Evolutionary conservation across 2,797 vertebrate species (phyloP), one percentile per base, ranked within the genome.

Genomic region (Hippoglossus hippoglossus): DNA sequence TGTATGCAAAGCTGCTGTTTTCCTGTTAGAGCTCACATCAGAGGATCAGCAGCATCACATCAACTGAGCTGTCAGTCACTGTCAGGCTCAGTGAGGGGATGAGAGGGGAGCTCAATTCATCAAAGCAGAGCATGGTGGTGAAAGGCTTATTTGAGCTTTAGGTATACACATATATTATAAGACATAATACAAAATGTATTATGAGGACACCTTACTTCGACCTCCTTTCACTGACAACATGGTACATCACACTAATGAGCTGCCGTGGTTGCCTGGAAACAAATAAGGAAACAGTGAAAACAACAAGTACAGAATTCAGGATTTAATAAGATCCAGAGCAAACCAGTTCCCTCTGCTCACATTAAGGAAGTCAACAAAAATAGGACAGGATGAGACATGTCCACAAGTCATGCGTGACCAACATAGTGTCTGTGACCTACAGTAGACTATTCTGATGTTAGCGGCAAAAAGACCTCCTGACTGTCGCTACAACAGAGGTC

Each of bases 331-430:
- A 59, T 22, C 59, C 24, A 63, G 24, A 18, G 22, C 12, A 65
- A 65, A 57, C 25, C 54, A 6, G 44, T 25, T 67, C 12, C 22
- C 46, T 71, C 51, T 62, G 31, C 50, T 56, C 22, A 36, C 28
- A 76, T 31, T 34, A 19, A 58, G 70, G 73, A 84, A 81, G 65
- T 71, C 2, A n/a, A 72, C 36, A 18, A 47, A 55, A 79, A 82
- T 34, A 78, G 77, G 52, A 61, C 44, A 73, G 36, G 34, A 58
- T 80, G 67, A 82, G 66, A 26, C 73, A 76, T 15, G 21, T 62
- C 46, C 82, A 83, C 61, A 49, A 56, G 63, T 57, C 52, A 7
- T 44, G 19, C 5, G 46, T 84, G 83, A 89, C 82, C 84, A 82
- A 81, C 56, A 57, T 31, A 18, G 36, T 19, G 71, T 73, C 71